phyloP scores from a whole-genome alignment of 2,113 vertebrate genomes.

The Macroglossus sobrinus region DNA sequence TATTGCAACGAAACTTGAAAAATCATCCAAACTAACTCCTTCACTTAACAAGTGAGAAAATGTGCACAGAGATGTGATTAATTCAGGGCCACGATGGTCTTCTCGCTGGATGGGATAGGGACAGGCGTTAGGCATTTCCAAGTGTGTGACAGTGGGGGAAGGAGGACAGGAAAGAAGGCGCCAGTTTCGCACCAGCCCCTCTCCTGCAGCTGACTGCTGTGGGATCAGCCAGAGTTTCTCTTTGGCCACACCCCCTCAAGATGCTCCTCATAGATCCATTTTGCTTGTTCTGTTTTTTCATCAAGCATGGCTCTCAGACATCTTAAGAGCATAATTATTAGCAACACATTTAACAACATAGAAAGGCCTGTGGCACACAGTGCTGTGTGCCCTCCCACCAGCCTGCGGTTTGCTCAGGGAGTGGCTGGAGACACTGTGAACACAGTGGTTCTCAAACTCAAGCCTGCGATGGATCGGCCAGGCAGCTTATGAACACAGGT shows the following conservation, averaged over 20 bases:
- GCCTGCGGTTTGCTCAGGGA: neutral
- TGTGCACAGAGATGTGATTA: neutral
- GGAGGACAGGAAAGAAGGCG: rapidly evolving
- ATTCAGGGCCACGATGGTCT: neutral
- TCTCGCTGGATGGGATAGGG: neutral
- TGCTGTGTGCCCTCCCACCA: no score
- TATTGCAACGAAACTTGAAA: neutral
- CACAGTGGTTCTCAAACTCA: neutral
- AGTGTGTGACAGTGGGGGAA: neutral
- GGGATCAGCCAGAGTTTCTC: neutral
- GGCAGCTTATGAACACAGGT: neutral
- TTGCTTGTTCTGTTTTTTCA: neutral
- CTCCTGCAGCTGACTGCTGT: neutral
- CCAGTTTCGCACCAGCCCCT: neutral
- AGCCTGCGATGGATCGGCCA: neutral
- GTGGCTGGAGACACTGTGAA: neutral
- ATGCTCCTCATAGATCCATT: neutral
- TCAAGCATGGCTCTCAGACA: neutral
- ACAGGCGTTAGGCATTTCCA: neutral
- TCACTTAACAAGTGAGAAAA: neutral
- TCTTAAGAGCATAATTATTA: neutral
- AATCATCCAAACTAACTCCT: neutral
- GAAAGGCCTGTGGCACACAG: neutral
- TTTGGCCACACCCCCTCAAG: neutral
- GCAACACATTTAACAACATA: neutral